These are phyloP conservation scores for Poecilia latipinna DNA, from an alignment of 2,113 vertebrate genomes.

Conservation along the genomic window DNA sequence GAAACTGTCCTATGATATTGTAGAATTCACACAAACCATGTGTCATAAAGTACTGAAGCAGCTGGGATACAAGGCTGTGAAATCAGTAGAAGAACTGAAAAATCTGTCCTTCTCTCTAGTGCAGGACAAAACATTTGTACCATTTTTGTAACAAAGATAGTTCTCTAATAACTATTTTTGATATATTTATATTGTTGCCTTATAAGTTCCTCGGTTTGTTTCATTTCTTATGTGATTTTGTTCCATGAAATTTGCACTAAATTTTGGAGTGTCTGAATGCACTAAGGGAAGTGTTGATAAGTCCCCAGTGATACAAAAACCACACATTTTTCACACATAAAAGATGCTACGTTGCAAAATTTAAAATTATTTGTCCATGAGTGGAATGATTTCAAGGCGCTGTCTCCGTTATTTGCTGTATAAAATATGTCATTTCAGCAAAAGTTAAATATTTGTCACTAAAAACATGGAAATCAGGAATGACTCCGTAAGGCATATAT, in stretches of 20 bases:
- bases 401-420: slow-evolving; percentile 48
- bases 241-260: slow-evolving; percentile 89
- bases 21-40: slow-evolving; percentile 91
- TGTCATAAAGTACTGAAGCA: slow-evolving; percentile 90
- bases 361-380: slow-evolving; percentile 31
- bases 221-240: slow-evolving; percentile 44
- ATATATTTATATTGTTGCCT: slow-evolving; percentile 92
- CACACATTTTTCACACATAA: slow-evolving; percentile 70
- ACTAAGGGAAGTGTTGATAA: slow-evolving; percentile 49
- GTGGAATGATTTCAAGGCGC: slow-evolving; percentile 43
- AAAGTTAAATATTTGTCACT: slow-evolving; percentile 41
- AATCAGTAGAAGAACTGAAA: slow-evolving; percentile 90
- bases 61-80: slow-evolving; percentile 90
- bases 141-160: slow-evolving; percentile 88
- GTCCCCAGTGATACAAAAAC: slow-evolving; percentile 52
- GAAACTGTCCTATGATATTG: slow-evolving; percentile 93
- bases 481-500: slow-evolving; percentile 24
- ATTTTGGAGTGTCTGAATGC: slow-evolving; percentile 70
- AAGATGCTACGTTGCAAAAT: slow-evolving; percentile 57
- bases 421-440: slow-evolving; percentile 64
- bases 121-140: slow-evolving; percentile 91
- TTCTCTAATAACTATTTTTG: slow-evolving; percentile 81
- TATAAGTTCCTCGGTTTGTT: slow-evolving; percentile 73
- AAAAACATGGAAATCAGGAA: slow-evolving; percentile 1
- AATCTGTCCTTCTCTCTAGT: slow-evolving; percentile 92